A percentile compares a stretch with the other conserved stretches of the same genome.
phyloP scores from a whole-genome alignment of 2,888 invertebrate genomes.

The Acrobasis repandana region DNA sequence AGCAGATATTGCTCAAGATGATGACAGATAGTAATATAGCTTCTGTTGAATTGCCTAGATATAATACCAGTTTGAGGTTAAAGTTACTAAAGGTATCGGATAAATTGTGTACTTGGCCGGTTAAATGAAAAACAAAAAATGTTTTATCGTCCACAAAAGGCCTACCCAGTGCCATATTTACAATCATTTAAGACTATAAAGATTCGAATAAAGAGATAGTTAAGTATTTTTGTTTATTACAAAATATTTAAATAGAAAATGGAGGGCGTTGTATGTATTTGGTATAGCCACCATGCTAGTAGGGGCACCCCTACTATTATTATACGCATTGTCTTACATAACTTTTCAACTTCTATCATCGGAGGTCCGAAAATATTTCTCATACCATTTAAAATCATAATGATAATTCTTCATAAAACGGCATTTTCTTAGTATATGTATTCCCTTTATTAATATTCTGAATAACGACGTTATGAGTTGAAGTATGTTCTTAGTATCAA shows the following conservation, averaged over 20 bases:
- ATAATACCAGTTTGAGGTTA: conserved; percentile 13
- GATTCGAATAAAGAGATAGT: not conserved
- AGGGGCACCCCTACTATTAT: no score
- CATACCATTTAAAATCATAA: no score
- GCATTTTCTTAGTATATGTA: no score
- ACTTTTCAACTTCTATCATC: no score
- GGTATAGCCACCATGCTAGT: no score
- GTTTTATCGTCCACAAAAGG: conserved; percentile 4
- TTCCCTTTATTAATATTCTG: no score
- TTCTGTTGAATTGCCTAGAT: conserved; percentile 21
- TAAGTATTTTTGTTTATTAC: not conserved
- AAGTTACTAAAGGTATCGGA: conserved; percentile 14
- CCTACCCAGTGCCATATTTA: conserved; percentile 1
- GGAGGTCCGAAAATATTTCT: no score
- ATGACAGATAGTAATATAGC: conserved; percentile 22
- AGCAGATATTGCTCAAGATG: conserved; percentile 20
- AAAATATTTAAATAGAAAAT: not conserved
- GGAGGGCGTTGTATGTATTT: no score
- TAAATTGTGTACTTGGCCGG: not conserved
- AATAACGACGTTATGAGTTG: no score
- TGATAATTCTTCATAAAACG: no score
- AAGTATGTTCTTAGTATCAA: no score
- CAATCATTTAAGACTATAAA: conserved; percentile 3
- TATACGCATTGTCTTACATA: no score
- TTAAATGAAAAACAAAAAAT: conserved; percentile 7